phyloP scores from a whole-genome alignment of 2,797 vertebrate genomes.

The Karalla daura region DNA sequence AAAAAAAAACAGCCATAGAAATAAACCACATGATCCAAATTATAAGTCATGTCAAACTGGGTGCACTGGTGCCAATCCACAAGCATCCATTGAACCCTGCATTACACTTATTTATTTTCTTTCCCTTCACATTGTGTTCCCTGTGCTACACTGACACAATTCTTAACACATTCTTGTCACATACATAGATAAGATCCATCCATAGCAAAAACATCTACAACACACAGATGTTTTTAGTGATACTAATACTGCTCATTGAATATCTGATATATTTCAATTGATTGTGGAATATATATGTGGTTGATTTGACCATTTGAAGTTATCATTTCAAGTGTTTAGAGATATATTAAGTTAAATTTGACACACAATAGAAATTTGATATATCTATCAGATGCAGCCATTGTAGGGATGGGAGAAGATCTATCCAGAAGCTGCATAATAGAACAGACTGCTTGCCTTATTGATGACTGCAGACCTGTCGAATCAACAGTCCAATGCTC shows the following conservation, averaged over 20 bases:
- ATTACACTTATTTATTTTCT: too few relatives aligned
- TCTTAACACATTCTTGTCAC: rapidly evolving
- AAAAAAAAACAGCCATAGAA: background rate
- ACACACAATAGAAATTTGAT: background rate
- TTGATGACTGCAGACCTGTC: background rate
- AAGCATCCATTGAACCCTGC: background rate
- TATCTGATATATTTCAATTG: background rate
- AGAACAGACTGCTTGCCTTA: background rate
- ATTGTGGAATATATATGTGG: background rate
- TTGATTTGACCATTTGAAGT: background rate
- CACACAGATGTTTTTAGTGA: background rate
- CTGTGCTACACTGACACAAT: too few relatives aligned
- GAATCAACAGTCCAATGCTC: background rate
- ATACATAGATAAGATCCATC: background rate
- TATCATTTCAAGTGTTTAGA: background rate
- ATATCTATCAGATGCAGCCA: background rate
- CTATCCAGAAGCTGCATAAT: background rate
- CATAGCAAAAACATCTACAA: background rate
- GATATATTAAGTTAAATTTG: background rate
- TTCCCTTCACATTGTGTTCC: too few relatives aligned
- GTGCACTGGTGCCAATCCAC: too few relatives aligned
- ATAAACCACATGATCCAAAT: background rate
- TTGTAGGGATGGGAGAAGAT: background rate
- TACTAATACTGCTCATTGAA: background rate
- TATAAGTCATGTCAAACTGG: background rate